Evolutionary conservation across 2,797 vertebrate species (phyloP).

Genomic region (Danio jaintianensis): DNA sequence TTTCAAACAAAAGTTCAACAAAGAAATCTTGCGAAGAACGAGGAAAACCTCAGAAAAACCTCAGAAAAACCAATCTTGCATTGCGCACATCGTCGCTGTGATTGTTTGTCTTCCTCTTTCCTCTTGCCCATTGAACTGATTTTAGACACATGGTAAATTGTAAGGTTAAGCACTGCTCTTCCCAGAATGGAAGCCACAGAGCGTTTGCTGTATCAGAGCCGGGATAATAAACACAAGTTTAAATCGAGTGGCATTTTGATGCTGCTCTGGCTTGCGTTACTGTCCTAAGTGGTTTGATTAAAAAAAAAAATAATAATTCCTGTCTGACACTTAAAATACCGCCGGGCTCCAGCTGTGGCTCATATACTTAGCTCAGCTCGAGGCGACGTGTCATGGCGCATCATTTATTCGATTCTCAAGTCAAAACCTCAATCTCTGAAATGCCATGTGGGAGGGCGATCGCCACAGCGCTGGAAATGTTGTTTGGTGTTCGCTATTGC

Average conservation of each 20-base stretch:
- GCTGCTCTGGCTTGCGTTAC: constrained; percentile 35
- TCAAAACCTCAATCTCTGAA: constrained; percentile 35
- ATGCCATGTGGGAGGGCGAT: constrained; percentile 15
- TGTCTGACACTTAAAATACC: constrained; percentile 47
- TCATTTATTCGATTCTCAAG: constrained; percentile 30
- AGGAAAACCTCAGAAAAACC: constrained; percentile 32
- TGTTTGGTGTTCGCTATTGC: constrained; percentile 12
- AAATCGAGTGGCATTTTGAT: constrained; percentile 40
- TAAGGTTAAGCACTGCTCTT: constrained; percentile 19
- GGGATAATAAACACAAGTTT: constrained; percentile 46
- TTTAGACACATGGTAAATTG: constrained; percentile 41
- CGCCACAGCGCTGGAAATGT: constrained; percentile 23
- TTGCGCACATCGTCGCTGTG: background rate
- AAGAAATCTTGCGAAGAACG: constrained; percentile 14
- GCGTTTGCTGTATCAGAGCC: constrained; percentile 33
- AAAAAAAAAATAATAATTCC: constrained; percentile 28
- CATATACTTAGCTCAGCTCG: constrained; percentile 42
- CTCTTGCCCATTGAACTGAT: constrained; percentile 3
- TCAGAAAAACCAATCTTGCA: background rate
- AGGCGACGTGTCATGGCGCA: constrained; percentile 30
- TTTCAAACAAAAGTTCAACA: background rate
- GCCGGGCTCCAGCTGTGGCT: constrained; percentile 44
- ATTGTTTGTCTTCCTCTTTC: constrained; percentile 33
- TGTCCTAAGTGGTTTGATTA: constrained; percentile 48
- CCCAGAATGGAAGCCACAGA: constrained; percentile 39